A percentile compares a stretch with the other conserved stretches of the same genome.
Conservation (phyloP, 2,113 vertebrate genomes). For the Archocentrus centrarchus region DNA sequence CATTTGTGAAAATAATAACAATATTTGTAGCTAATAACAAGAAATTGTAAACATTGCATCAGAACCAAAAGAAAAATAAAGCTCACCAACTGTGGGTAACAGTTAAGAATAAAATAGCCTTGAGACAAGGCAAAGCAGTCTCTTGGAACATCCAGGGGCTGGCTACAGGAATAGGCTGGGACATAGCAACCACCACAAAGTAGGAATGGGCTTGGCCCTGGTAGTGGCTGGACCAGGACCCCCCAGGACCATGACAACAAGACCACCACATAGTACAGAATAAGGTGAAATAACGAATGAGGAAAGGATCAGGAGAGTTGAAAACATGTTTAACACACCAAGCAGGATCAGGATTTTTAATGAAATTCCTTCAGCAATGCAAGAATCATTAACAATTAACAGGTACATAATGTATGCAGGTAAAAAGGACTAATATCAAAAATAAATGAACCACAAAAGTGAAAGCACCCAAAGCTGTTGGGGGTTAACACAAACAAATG, state of each 20-base stretch:
- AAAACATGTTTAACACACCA: too few relatives aligned
- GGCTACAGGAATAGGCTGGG: too few relatives aligned
- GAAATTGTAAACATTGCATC: neutral
- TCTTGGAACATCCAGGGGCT: too few relatives aligned
- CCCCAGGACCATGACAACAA: too few relatives aligned
- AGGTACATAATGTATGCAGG: neutral
- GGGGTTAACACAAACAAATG: neutral
- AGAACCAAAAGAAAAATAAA: neutral
- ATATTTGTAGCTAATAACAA: neutral
- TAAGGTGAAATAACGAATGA: neutral
- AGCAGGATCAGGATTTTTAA: too few relatives aligned
- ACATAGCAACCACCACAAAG: too few relatives aligned
- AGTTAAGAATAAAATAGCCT: neutral
- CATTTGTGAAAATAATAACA: neutral
- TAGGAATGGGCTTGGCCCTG: too few relatives aligned
- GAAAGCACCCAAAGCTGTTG: neutral
- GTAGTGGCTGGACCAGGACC: too few relatives aligned
- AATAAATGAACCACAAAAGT: neutral
- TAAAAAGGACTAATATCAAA: neutral
- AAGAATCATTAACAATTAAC: neutral
- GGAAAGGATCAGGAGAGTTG: too few relatives aligned
- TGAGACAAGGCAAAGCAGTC: too few relatives aligned
- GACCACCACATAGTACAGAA: too few relatives aligned
- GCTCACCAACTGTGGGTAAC: neutral
- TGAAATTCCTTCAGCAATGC: too few relatives aligned